Percentiles rank a stretch among this genome's conserved stretches.
Conservation (phyloP, 1,140 invertebrate species). For the Megalonaias nervosa region DNA sequence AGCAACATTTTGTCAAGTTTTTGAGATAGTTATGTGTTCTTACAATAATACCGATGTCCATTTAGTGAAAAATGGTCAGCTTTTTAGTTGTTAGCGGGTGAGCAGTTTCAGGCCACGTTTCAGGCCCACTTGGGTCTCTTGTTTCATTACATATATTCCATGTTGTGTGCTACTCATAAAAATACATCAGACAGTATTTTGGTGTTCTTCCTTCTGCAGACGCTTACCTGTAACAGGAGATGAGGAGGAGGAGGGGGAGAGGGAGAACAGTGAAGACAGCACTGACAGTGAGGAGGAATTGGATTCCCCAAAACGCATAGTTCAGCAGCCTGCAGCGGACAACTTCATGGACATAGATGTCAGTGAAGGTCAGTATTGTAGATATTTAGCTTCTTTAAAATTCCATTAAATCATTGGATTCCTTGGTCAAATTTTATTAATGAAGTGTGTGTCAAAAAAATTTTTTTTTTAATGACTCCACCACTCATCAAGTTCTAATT, state of each 20-base stretch:
- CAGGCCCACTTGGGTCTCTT: no score
- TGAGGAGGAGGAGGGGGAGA: slow-evolving; percentile 36
- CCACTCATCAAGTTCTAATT: no score
- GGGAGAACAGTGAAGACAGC: slow-evolving; percentile 60
- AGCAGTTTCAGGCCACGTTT: no score
- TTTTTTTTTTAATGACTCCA: no score
- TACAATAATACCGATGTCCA: no score
- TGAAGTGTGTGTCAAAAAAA: background rate
- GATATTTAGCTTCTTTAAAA: background rate
- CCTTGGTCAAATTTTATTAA: background rate
- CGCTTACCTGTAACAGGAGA: slow-evolving; percentile 48
- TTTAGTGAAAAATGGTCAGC: no score
- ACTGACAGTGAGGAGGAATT: slow-evolving; percentile 69
- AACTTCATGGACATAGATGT: slow-evolving; percentile 73
- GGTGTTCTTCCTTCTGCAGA: slow-evolving; percentile 22
- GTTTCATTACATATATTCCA: no score
- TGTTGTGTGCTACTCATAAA: no score
- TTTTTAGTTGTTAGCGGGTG: no score
- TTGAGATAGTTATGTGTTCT: no score
- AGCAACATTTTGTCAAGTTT: no score
- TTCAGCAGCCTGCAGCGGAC: slow-evolving; percentile 54
- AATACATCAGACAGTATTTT: no score
- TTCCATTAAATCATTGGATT: background rate
- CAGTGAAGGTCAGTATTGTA: slow-evolving; percentile 69
- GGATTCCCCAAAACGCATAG: slow-evolving; percentile 64